Evolutionary conservation across 2,113 vertebrate genomes (phyloP).

Genomic region (Dasyornis broadbenti): DNA sequence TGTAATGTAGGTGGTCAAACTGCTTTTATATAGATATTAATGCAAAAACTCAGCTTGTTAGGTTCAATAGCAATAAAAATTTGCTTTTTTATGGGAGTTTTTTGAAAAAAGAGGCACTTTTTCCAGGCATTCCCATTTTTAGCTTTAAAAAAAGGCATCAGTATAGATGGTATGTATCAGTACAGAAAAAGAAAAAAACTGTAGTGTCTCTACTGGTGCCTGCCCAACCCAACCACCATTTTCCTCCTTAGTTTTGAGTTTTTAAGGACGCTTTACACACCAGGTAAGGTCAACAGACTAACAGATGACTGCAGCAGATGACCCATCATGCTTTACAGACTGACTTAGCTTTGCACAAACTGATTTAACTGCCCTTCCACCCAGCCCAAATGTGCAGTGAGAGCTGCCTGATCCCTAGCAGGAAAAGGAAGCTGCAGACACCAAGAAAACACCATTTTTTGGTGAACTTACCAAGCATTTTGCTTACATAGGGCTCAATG

Average conservation of each 20-base stretch:
- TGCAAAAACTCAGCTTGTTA: neutral
- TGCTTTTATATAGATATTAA: neutral
- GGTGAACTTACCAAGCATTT: slow-evolving; percentile 86
- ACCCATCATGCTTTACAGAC: neutral
- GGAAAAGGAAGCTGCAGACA: neutral
- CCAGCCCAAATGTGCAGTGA: neutral
- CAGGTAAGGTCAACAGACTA: neutral
- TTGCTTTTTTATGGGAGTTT: neutral
- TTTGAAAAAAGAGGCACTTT: neutral
- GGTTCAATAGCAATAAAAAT: neutral
- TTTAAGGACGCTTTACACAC: neutral
- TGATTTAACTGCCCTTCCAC: neutral
- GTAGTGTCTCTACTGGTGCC: neutral
- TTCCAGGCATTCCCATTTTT: neutral
- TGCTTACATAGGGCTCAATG: slow-evolving; percentile 92
- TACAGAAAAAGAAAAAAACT: neutral
- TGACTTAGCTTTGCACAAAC: neutral
- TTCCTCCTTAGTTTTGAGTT: neutral
- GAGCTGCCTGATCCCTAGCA: neutral
- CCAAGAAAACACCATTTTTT: neutral
- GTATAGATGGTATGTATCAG: neutral
- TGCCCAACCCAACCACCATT: neutral
- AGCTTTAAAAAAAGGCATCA: neutral
- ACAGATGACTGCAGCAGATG: neutral
- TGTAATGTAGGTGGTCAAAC: neutral